A percentile compares a stretch with the other conserved stretches of the same genome.
These are phyloP conservation scores for Paramuricea clavata DNA, from an alignment of 92 coral and sea anemone species.

Conservation along the genomic window DNA sequence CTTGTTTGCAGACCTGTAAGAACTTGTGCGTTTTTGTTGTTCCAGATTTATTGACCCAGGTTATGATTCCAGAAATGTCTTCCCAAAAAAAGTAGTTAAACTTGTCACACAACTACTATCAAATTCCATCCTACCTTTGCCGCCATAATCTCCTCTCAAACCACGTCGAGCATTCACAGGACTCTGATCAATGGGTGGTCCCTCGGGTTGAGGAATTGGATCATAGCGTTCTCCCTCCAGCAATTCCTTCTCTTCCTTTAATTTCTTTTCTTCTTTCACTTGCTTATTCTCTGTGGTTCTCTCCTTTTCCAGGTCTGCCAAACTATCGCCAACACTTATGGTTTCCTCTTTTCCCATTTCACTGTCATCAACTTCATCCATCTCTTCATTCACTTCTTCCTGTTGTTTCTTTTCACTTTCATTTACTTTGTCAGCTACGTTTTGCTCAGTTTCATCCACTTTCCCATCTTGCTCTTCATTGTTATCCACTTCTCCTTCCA, in stretches of 20 bases:
- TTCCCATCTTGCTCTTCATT: not conserved
- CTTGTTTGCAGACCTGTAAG: no score
- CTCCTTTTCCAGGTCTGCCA: conserved; percentile 14
- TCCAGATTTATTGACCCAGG: no score
- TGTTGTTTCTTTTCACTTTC: not conserved
- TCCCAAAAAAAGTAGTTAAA: not conserved
- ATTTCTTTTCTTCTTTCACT: not conserved
- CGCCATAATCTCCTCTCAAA: conserved; percentile 46
- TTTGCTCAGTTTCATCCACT: not conserved
- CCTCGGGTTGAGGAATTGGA: conserved; percentile 35
- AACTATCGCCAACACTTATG: conserved; percentile 28
- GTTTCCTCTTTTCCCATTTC: conserved; percentile 8
- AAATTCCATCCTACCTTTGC: conserved; percentile 25
- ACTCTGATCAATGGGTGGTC: conserved; percentile 43
- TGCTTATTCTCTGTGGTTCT: not conserved
- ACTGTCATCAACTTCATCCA: not conserved
- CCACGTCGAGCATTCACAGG: conserved; percentile 36
- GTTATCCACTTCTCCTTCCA: not conserved
- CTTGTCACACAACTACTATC: no score
- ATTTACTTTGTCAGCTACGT: not conserved
- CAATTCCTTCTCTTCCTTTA: not conserved
- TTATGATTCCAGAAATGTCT: no score
- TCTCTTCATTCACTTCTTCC: not conserved
- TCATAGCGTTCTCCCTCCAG: conserved; percentile 25
- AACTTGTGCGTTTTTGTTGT: no score